These are phyloP conservation scores for Sebastes kiyomatsui DNA, from an alignment of 2,797 vertebrate genomes.

Conservation along the genomic window DNA sequence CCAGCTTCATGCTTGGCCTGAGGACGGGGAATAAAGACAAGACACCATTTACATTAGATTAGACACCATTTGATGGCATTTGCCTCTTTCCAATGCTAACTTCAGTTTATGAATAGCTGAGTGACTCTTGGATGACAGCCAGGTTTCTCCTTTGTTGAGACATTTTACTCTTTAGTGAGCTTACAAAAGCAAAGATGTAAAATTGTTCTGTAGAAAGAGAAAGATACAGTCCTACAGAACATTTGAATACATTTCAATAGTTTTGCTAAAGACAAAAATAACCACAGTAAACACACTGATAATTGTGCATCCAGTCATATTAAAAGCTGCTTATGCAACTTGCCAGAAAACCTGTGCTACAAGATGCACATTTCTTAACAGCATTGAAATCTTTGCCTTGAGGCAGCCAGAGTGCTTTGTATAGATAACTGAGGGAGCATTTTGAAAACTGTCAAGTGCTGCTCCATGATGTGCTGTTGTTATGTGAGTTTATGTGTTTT, in stretches of 20 bases:
- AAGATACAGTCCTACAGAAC: background rate
- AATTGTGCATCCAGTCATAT: background rate
- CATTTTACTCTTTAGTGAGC: background rate
- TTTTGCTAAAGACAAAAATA: background rate
- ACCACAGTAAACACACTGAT: background rate
- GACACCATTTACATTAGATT: background rate
- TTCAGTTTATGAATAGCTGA: slow-evolving; percentile 2
- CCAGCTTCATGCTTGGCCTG: slow-evolving; percentile 97
- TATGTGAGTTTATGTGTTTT: background rate
- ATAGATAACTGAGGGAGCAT: background rate
- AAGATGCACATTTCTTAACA: background rate
- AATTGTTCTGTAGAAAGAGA: background rate
- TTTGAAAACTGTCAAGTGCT: background rate
- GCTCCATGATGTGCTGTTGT: background rate
- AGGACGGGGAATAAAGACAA: slow-evolving; percentile 23
- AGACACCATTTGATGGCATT: slow-evolving; percentile 1
- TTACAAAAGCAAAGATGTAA: background rate
- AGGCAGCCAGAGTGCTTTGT: background rate
- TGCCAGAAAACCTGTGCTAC: background rate
- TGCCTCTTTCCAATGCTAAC: slow-evolving; percentile 6
- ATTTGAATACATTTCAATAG: background rate
- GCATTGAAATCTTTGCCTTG: background rate
- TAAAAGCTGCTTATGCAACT: background rate
- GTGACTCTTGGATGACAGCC: background rate
- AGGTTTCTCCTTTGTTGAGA: slow-evolving; percentile 3